These are phyloP conservation scores for Adelosebastes latens DNA, from an alignment of 2,797 vertebrate genomes.

Conservation along the genomic window DNA sequence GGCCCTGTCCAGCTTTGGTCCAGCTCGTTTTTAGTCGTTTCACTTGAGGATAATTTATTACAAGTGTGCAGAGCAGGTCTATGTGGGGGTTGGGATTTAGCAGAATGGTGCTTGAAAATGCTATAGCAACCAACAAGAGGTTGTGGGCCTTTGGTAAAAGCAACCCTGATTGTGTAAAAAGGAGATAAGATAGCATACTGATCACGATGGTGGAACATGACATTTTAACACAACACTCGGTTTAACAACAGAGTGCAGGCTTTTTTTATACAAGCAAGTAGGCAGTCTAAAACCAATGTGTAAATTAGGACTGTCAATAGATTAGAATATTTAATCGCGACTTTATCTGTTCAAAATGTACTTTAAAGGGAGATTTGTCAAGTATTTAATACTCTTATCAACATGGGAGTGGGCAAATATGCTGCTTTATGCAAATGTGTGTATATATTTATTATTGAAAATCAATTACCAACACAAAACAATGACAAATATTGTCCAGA, in stretches of 20 bases:
- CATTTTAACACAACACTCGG: slow-evolving; percentile 55
- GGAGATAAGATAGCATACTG: slow-evolving; percentile 60
- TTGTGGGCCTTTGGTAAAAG: slow-evolving; percentile 81
- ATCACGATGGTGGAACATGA: slow-evolving; percentile 54
- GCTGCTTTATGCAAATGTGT: too few species aligned
- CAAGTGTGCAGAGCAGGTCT: slow-evolving; percentile 93
- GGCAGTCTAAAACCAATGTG: not conserved
- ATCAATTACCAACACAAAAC: too few species aligned
- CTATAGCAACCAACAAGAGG: slow-evolving; percentile 95
- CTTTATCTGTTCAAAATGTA: too few species aligned
- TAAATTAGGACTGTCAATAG: not conserved
- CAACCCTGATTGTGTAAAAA: slow-evolving; percentile 70
- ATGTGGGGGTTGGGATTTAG: slow-evolving; percentile 81
- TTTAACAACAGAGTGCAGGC: slow-evolving; percentile 31
- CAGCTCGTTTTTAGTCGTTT: slow-evolving; percentile 91
- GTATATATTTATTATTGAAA: too few species aligned
- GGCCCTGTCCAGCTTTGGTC: slow-evolving; percentile 84
- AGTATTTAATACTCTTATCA: too few species aligned
- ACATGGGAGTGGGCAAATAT: too few species aligned
- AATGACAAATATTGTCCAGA: too few species aligned
- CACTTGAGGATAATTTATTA: slow-evolving; percentile 99
- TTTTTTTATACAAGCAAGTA: not conserved
- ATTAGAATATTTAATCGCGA: too few species aligned
- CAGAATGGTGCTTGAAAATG: slow-evolving; percentile 95
- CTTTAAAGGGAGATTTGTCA: too few species aligned